phyloP scores from a whole-genome alignment of 2,113 vertebrate species.

The Motacilla tschutschensis region DNA sequence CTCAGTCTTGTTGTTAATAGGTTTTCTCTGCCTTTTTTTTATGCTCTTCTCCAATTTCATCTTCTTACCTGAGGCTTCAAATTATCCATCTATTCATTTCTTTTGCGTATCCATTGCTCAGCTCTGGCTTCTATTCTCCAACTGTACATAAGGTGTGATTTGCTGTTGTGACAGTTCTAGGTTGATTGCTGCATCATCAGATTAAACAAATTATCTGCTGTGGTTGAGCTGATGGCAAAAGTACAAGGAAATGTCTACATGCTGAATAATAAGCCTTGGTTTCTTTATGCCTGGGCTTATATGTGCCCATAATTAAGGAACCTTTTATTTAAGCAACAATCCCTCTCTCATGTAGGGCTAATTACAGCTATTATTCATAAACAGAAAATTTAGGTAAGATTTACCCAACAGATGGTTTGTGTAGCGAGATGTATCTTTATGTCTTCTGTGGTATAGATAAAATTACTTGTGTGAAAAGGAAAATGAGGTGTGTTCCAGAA shows the following conservation, averaged over 20 bases:
- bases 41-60: neutral
- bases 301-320: conserved; percentile 12
- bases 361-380: conserved; percentile 38
- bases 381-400: conserved; percentile 24
- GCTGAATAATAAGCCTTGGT: conserved; percentile 1
- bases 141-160: neutral
- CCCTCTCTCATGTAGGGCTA: conserved; percentile 21
- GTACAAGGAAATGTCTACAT: conserved; percentile 32
- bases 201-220: conserved; percentile 34
- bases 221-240: conserved; percentile 18
- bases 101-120: conserved; percentile 11
- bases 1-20: neutral
- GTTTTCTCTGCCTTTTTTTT: neutral
- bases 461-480: neutral
- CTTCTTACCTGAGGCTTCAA: conserved; percentile 12
- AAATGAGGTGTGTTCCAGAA: neutral
- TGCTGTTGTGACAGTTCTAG: conserved; percentile 2
- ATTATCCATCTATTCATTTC: conserved; percentile 9
- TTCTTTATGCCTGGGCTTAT: neutral
- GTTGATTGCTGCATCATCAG: conserved; percentile 36
- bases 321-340: conserved; percentile 26
- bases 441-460: neutral
- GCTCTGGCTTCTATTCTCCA: neutral
- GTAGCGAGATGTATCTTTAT: neutral
- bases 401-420: neutral